Evolutionary conservation across 2,797 vertebrate species (phyloP).

Genomic region (Telmatherina bonti): DNA sequence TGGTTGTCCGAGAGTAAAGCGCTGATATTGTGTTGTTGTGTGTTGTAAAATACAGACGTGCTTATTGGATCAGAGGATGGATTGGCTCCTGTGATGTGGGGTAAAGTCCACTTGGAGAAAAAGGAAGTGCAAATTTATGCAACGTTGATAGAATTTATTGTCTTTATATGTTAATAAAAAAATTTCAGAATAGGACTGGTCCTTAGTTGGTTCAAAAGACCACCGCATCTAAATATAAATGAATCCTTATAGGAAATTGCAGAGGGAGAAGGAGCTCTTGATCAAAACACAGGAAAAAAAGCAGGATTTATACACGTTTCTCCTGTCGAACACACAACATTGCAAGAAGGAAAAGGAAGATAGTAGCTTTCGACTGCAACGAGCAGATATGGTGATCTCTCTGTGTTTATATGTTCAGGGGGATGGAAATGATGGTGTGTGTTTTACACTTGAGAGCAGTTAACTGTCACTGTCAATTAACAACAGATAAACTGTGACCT

Average conservation of each 20-base stretch:
- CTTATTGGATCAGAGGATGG: not conserved
- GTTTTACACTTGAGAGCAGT: conserved; percentile 48
- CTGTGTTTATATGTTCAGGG: conserved; percentile 21
- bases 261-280: too few species aligned
- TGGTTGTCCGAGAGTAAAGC: not conserved
- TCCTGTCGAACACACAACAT: not conserved
- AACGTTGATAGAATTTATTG: not conserved
- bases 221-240: not conserved
- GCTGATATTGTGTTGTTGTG: not conserved
- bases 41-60: not conserved
- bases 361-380: not conserved
- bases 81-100: not conserved
- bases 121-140: not conserved
- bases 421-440: conserved; percentile 33
- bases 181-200: not conserved
- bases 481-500: not conserved
- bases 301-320: too few species aligned
- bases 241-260: too few species aligned
- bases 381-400: conserved; percentile 9
- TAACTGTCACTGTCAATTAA: conserved; percentile 15
- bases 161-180: not conserved
- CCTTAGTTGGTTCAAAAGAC: not conserved
- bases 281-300: too few species aligned
- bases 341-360: not conserved
- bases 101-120: not conserved